Base-by-base conservation (phyloP, 2,888 invertebrate species). In the Doris montereyensis region DNA sequence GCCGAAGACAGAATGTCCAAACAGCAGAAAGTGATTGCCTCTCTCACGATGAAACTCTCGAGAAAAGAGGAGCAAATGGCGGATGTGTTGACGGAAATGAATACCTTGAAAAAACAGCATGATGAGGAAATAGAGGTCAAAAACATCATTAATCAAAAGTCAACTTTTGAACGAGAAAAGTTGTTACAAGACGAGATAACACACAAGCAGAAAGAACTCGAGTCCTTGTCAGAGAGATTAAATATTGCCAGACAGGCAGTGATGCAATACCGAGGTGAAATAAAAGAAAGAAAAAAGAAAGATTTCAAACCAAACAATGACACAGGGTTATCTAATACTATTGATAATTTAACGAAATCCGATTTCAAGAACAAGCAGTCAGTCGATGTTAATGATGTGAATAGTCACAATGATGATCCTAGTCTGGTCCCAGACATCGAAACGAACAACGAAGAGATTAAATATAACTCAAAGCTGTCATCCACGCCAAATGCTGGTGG, bases 21-120 rank as follows among this genome's bases (percentile, higher is more conserved):
- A 57, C 87, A 87, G 70, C 83, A 83, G 57, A 78, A 81, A 30
- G 80, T 86, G n/a, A 87, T 87, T 72, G 77, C 82, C 65, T 80
- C 83, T 13, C 82, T 88, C 2, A 81, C 84, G 2, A 71, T 82
- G 34, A 84, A 85, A 28, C 82, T 87, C 58, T 83, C 82, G 52
- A 75, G 72, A 34, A 86, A 86, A 78, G 87, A 87, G 34, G 76
- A 77, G 24, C 81, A 83, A 30, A 68, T 88, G 2, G 77, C 72
- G 17, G 35, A 78, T 5, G 81, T 84, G 8, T 82, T 79, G 28
- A 74, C 76, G 3, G 84, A 86, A 72, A 80, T 86, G 17, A 80
- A 84, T n/a, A 80, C n/a, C 65, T 28, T 79, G 1, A 34, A 32
- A 5, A 24, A 28, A 0, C 79, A 76, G 21, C 70, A 76, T 10